These are phyloP conservation scores for Baryphthengus martii DNA, from an alignment of 2,113 vertebrate species.

Conservation along the genomic window DNA sequence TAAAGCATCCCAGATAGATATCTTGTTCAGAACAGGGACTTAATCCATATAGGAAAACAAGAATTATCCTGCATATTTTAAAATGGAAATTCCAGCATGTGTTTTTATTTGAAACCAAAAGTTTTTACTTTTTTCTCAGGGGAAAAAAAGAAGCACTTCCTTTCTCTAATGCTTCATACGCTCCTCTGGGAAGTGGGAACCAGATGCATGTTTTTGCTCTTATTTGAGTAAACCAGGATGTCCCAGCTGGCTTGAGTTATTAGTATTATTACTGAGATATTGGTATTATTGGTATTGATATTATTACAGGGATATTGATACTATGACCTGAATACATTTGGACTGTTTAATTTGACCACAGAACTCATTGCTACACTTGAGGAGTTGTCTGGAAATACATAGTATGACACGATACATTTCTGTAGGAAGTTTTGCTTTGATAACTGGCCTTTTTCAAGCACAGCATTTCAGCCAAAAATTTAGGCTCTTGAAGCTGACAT, in stretches of 20 bases:
- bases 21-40: slow-evolving; percentile 20
- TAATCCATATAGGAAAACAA: slow-evolving; percentile 54
- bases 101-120: slow-evolving; percentile 39
- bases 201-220: neutral
- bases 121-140: neutral
- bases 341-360: neutral
- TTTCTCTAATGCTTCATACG: neutral
- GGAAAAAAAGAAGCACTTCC: neutral
- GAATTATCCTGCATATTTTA: slow-evolving; percentile 40
- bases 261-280: neutral
- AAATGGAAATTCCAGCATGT: slow-evolving; percentile 36
- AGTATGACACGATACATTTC: neutral
- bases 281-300: neutral
- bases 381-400: neutral
- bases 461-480: neutral
- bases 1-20: slow-evolving; percentile 19
- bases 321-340: neutral
- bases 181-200: neutral
- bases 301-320: neutral
- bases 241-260: neutral
- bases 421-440: neutral
- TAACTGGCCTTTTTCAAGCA: neutral
- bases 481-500: neutral
- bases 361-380: neutral
- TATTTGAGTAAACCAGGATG: neutral